Evolutionary conservation across 2,888 invertebrate genomes (phyloP), one percentile per base, ranked within the genome.

Genomic region (Eupithecia abbreviata): DNA sequence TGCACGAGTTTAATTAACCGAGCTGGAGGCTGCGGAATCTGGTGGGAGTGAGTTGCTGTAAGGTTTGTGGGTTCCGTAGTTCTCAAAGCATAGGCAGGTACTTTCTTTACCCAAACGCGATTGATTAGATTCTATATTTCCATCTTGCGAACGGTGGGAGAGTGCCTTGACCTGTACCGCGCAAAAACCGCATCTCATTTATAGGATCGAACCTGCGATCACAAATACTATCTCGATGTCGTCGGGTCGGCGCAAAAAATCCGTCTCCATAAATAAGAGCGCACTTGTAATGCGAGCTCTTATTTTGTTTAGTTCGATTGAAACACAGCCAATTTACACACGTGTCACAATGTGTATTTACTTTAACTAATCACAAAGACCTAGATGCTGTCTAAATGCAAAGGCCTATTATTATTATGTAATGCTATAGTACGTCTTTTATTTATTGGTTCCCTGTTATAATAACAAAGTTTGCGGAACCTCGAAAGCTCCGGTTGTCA

Each of bases 1-100:
- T 94, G 89, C 90, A 86, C 87, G 87, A 90, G 90, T 94, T 95
- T 94, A 94, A 95, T 95, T 93, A 93, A 90, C 85, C 89, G 86
- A 87, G 77, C 88, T 88, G 86, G 71, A 71, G 78, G 80, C 55
- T 71, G 45, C 72, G 49, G 73, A 51, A 66, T 47, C 47, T 18
- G 55, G 68, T 41, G 69, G 55, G 51, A 18, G 62, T 10, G 10
- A 62, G 45, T 30, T 30, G 41, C 30, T 30, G 65, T 13, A 13
- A 15, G 6, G 13, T 6, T 12, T 13, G 18, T 74, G 77, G 78
- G 80, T 82, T 82, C 81, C 41, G 80, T 75, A 70, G 10, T 43
- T 15, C 18, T 2, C 10, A 62, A 58, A 58, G 10, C 18, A 58
- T 18, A 1, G 30, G 30, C 1, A 30, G 30, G 30, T 30, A 62